Percentiles rank a stretch among this genome's conserved stretches.
These are phyloP conservation scores for Drosophila bunnanda DNA, from an alignment of 2,888 invertebrate species.

Conservation along the genomic window DNA sequence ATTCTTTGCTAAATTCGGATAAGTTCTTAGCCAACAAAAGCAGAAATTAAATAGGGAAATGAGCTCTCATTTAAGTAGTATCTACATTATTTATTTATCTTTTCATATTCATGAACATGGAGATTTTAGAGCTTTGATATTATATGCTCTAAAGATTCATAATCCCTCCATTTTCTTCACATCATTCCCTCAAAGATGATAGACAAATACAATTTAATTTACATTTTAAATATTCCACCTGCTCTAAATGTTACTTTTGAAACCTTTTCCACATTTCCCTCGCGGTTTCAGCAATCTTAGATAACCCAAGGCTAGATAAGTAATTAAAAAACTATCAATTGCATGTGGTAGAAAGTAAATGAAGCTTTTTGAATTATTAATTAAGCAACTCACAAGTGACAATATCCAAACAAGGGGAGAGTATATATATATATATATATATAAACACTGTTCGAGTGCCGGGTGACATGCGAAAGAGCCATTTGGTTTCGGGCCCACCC, in stretches of 20 bases:
- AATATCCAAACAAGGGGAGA: conserved; percentile 7
- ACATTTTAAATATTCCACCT: neutral
- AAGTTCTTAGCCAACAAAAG: too few relatives aligned
- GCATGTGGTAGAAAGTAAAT: conserved; percentile 5
- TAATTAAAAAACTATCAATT: conserved; percentile 37
- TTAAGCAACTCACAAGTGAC: conserved; percentile 25
- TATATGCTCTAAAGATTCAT: too few relatives aligned
- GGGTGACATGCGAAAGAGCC: conserved; percentile 66
- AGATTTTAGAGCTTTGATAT: fast-evolving
- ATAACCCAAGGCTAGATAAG: conserved; percentile 1
- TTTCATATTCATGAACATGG: neutral
- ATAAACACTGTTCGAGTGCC: conserved; percentile 44
- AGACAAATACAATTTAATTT: neutral
- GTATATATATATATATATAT: conserved; percentile 40
- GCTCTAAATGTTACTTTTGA: neutral
- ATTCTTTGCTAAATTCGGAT: too few relatives aligned
- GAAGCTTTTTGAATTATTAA: conserved; percentile 30
- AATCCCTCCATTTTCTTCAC: too few relatives aligned
- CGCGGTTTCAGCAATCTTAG: neutral
- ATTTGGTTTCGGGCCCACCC: conserved; percentile 55
- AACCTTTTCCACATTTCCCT: neutral
- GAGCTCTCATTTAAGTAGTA: neutral
- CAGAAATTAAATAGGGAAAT: neutral
- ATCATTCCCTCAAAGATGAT: neutral
- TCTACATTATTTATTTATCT: neutral